Evolutionary conservation across 2,888 invertebrate species (phyloP).

Genomic region (Bugula neritina): DNA sequence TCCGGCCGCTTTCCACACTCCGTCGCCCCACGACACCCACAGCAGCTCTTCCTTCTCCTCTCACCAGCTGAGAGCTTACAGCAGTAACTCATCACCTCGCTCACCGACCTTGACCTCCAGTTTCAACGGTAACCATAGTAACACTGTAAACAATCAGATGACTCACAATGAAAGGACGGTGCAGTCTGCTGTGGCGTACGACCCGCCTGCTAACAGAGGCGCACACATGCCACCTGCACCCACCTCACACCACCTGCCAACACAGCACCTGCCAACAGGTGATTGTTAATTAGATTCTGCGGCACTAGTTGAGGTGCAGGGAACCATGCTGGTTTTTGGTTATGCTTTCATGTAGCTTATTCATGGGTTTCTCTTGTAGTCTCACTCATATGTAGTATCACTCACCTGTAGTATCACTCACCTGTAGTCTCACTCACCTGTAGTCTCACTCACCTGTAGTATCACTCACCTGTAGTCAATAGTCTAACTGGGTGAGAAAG

Average conservation of each 20-base stretch:
- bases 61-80: neutral
- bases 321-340: neutral
- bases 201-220: constrained; percentile 8
- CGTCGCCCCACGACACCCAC: constrained; percentile 1
- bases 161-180: neutral
- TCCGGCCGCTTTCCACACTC: neutral
- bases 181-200: neutral
- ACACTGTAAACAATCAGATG: neutral
- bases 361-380: neutral
- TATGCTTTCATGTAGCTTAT: too few species aligned
- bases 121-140: constrained; percentile 19
- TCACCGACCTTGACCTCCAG: neutral
- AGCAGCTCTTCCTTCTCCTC: constrained; percentile 13
- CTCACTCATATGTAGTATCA: neutral
- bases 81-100: constrained; percentile 10
- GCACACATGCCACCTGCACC: neutral
- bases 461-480: neutral
- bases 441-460: neutral
- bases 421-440: neutral
- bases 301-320: neutral
- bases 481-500: too few species aligned
- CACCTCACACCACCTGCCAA: neutral
- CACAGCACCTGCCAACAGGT: neutral
- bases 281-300: neutral
- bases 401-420: neutral